Conservation (phyloP, 2,113 vertebrate species). For the Aldabrachelys gigantea region DNA sequence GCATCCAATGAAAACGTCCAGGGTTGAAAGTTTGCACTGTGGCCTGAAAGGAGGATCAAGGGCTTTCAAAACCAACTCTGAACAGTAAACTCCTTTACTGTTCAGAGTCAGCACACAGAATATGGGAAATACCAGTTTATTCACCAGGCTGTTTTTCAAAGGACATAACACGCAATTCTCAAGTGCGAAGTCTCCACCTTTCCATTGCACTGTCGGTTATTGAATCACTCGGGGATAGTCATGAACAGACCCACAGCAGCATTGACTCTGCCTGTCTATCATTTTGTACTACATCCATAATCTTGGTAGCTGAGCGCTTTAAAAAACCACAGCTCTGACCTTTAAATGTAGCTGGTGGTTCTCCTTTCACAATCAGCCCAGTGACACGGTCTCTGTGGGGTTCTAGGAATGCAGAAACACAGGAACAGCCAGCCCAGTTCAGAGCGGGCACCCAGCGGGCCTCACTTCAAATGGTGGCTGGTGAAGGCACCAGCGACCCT, state of each 20-base stretch:
- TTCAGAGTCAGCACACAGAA: background rate
- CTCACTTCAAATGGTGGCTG: background rate
- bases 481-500: background rate
- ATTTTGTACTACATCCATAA: background rate
- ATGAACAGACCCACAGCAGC: background rate
- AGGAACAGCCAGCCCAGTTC: background rate
- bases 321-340: background rate
- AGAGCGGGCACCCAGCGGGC: background rate
- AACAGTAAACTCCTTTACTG: too few relatives aligned
- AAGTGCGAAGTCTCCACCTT: background rate
- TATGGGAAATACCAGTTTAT: background rate
- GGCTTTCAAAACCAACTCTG: background rate
- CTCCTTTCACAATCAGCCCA: background rate
- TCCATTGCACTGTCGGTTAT: background rate
- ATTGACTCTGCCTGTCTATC: too few relatives aligned
- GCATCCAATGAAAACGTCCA: background rate
- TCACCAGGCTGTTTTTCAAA: background rate
- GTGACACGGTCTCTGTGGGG: background rate
- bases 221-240: background rate
- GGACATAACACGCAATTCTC: background rate
- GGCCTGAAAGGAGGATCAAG: background rate
- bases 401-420: background rate
- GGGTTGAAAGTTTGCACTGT: background rate
- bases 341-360: background rate
- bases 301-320: background rate